Evolutionary conservation across 2,797 vertebrate genomes (phyloP).

Genomic region (Furcifer pardalis): DNA sequence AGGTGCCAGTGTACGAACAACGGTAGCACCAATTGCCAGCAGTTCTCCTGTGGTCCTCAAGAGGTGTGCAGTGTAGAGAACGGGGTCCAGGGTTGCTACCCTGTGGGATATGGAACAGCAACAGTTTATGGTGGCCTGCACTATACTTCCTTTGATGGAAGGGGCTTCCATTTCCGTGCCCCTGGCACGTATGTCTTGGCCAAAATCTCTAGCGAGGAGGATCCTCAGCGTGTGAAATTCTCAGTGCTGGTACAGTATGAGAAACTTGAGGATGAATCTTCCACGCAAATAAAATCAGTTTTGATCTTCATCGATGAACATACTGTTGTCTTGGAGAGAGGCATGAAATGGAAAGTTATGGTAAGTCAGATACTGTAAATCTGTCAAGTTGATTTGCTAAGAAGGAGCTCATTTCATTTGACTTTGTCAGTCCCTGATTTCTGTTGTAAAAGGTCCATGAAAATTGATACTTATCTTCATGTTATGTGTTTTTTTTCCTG

Average conservation of each 20-base stretch:
- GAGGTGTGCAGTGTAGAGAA: conserved; percentile 66
- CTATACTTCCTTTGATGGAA: conserved; percentile 75
- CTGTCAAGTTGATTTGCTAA: not conserved
- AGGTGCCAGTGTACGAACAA: conserved; percentile 65
- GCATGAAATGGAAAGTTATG: conserved; percentile 27
- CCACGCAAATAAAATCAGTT: conserved; percentile 76
- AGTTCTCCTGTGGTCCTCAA: conserved; percentile 60
- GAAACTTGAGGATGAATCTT: conserved; percentile 68
- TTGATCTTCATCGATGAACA: conserved; percentile 66
- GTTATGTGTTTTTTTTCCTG: no score
- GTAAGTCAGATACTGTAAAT: conserved; percentile 19
- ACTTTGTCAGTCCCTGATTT: not conserved
- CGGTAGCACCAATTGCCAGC: conserved; percentile 58
- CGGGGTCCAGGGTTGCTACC: conserved; percentile 65
- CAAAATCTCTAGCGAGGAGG: conserved; percentile 46
- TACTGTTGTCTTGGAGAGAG: conserved; percentile 66
- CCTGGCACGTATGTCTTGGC: conserved; percentile 72
- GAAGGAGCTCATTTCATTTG: not conserved
- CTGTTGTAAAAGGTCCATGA: not conserved
- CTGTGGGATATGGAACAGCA: conserved; percentile 52
- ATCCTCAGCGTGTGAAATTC: conserved; percentile 68
- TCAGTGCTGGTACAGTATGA: conserved; percentile 80
- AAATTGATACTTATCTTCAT: not conserved
- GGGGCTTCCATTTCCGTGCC: conserved; percentile 71
- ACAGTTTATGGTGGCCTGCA: conserved; percentile 70